Conservation (phyloP, 2,113 vertebrate genomes). For the Sus scrofa region T2T-Sscrofa CM000826.6:76194001-76194500, state of each 20-base stretch:
- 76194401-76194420: background rate
- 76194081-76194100: background rate
- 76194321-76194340: background rate
- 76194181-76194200: background rate
- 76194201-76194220: background rate
- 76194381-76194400: background rate
- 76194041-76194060: background rate
- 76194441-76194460: background rate
- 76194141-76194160: background rate
- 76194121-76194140: background rate
- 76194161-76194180: background rate
- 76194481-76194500: conserved; percentile 34
- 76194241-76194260: background rate
- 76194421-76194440: background rate
- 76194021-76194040: background rate
- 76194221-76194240: background rate
- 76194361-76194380: background rate
- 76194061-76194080: background rate
- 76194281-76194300: background rate
- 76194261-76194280: background rate
- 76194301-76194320: background rate
- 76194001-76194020: background rate
- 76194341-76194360: background rate
- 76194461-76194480: background rate
- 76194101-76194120: background rate